A percentile compares a stretch with the other conserved stretches of the same genome.
phyloP scores from a whole-genome alignment of 2,113 vertebrate species.

The Amblyopsis rosae region DNA sequence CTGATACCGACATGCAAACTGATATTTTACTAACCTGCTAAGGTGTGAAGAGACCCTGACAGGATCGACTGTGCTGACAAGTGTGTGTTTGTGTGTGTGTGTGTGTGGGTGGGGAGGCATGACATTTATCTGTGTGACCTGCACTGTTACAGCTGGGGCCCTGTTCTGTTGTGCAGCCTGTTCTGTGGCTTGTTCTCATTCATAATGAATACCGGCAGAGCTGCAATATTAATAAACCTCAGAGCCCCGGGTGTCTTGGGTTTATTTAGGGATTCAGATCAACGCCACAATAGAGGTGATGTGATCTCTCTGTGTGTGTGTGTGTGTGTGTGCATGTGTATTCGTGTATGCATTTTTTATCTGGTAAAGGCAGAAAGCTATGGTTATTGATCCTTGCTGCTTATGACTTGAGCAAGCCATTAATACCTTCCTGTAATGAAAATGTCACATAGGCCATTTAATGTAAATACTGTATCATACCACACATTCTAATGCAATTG shows the following conservation, averaged over 20 bases:
- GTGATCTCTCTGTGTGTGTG: constrained; percentile 23
- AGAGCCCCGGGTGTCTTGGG: constrained; percentile 46
- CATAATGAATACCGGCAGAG: constrained; percentile 71
- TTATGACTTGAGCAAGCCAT: too few species aligned
- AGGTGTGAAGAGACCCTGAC: not conserved
- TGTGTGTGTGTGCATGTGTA: constrained; percentile 8
- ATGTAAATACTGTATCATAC: too few species aligned
- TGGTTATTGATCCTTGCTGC: not conserved
- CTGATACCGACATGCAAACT: too few species aligned
- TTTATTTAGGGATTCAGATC: constrained; percentile 72
- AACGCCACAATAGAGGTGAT: constrained; percentile 61
- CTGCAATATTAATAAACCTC: constrained; percentile 76
- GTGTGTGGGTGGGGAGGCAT: constrained; percentile 23
- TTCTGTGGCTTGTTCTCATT: constrained; percentile 75
- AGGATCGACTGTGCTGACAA: constrained; percentile 15
- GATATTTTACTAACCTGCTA: not conserved
- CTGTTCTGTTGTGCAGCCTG: constrained; percentile 63
- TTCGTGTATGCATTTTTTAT: constrained; percentile 38
- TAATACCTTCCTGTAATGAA: too few species aligned
- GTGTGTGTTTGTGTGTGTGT: constrained; percentile 15
- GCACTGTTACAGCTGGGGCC: constrained; percentile 56
- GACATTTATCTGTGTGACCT: constrained; percentile 64
- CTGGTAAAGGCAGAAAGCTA: not conserved
- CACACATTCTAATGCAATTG: too few species aligned
- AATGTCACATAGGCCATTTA: too few species aligned